phyloP scores from a whole-genome alignment of 37 sponge, comb jelly and placozoan genomes.

The Tethya wilhelma region DNA sequence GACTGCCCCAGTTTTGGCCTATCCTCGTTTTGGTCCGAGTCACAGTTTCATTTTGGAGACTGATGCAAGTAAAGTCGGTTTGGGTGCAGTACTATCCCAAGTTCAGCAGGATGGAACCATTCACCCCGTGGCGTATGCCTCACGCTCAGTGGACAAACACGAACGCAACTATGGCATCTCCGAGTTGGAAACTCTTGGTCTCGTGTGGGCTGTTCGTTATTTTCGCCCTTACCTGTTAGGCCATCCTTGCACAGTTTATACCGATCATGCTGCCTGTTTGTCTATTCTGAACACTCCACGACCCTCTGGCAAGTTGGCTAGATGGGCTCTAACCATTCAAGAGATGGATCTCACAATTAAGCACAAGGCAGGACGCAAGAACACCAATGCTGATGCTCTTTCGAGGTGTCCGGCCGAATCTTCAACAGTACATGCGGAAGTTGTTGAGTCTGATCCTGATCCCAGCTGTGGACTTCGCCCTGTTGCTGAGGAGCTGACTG shows the following conservation, averaged over 20 bases:
- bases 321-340: slow-evolving; percentile 41
- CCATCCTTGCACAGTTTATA: slow-evolving; percentile 40
- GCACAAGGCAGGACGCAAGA: slow-evolving; percentile 15
- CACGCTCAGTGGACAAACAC: slow-evolving; percentile 40
- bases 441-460: no score
- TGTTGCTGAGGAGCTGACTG: no score
- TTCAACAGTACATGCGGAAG: no score
- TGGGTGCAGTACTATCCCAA: slow-evolving; percentile 23
- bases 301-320: slow-evolving; percentile 51
- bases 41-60: slow-evolving; percentile 27
- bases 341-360: slow-evolving; percentile 15
- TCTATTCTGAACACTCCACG: slow-evolving; percentile 31
- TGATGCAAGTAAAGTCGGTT: slow-evolving; percentile 16
- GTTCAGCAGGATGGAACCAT: slow-evolving; percentile 1
- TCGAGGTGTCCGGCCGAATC: slow-evolving; percentile 25
- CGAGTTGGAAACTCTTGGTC: slow-evolving; percentile 65
- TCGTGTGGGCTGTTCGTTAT: slow-evolving; percentile 27
- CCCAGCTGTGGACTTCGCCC: no score
- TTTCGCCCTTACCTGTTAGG: slow-evolving; percentile 47
- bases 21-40: slow-evolving; percentile 10
- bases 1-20: slow-evolving; percentile 40
- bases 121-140: slow-evolving; percentile 49
- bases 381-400: slow-evolving; percentile 43
- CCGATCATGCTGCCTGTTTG: slow-evolving; percentile 53
- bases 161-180: slow-evolving; percentile 64